phyloP scores from a whole-genome alignment of 2,113 vertebrate genomes.

The Plecturocebus donacophilus region DNA sequence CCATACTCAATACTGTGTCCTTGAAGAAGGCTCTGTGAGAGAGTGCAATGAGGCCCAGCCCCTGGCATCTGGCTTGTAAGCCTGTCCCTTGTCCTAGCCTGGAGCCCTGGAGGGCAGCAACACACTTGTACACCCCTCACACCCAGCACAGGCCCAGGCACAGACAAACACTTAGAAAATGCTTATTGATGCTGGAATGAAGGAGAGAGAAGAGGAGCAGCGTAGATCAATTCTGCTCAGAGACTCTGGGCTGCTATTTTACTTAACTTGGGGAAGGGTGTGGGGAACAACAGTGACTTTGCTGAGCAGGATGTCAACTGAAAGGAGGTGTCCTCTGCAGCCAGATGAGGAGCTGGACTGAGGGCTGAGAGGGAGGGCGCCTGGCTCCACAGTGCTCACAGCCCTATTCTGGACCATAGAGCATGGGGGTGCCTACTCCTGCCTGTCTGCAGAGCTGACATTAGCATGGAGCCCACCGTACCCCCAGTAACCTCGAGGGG shows the following conservation, averaged over 20 bases:
- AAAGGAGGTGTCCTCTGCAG: neutral
- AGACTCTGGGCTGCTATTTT: neutral
- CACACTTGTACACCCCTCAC: neutral
- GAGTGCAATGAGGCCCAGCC: neutral
- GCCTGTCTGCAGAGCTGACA: neutral
- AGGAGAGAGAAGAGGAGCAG: neutral
- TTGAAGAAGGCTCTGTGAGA: neutral
- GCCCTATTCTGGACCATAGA: neutral
- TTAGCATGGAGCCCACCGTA: neutral
- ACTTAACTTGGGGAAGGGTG: neutral
- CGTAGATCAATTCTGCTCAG: neutral
- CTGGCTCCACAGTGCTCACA: fast-evolving
- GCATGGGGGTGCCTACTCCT: fast-evolving
- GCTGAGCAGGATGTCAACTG: neutral
- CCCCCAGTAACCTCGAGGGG: neutral
- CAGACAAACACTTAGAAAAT: neutral
- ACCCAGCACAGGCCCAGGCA: neutral
- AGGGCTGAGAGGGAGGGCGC: fast-evolving
- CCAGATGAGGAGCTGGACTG: neutral
- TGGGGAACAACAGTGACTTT: neutral
- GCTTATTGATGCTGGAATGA: neutral
- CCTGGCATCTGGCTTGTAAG: fast-evolving
- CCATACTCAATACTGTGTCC: neutral
- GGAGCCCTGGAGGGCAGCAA: neutral
- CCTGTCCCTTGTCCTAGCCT: neutral